These are phyloP conservation scores for Dendrolimus pini DNA, from an alignment of 2,888 invertebrate species.

Conservation along the genomic window DNA sequence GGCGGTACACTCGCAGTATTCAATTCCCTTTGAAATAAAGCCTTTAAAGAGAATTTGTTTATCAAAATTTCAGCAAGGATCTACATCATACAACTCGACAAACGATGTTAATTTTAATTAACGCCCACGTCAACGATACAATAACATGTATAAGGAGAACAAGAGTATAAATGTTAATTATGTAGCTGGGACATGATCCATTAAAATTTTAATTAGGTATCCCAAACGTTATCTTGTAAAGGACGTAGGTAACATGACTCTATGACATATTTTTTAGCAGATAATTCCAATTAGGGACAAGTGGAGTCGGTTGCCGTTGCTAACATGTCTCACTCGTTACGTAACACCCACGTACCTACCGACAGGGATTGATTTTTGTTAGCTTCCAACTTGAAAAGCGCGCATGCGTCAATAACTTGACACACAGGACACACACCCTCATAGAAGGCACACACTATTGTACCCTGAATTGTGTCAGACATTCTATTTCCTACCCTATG, in stretches of 20 bases:
- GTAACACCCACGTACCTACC: slow-evolving; percentile 67
- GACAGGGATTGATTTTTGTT: slow-evolving; percentile 70
- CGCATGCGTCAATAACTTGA: slow-evolving; percentile 58
- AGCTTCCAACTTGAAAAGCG: slow-evolving; percentile 30
- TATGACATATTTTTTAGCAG: slow-evolving; percentile 20
- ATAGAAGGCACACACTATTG: slow-evolving; percentile 32
- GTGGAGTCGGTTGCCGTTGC: slow-evolving; percentile 42
- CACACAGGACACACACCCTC: slow-evolving; percentile 40
- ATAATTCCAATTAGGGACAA: slow-evolving; percentile 48
- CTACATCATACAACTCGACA: not conserved
- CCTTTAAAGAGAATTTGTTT: not conserved
- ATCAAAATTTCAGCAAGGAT: not conserved
- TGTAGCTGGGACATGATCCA: not conserved
- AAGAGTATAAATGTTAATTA: not conserved
- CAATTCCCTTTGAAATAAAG: not conserved
- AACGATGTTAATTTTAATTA: not conserved
- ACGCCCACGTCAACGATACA: not conserved
- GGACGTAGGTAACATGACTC: not conserved
- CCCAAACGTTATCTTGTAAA: not conserved
- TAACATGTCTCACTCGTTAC: slow-evolving; percentile 56
- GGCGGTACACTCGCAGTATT: too few species aligned
- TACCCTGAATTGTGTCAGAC: slow-evolving; percentile 11
- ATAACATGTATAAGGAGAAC: not conserved
- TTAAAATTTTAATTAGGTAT: not conserved
- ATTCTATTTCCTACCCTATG: slow-evolving; percentile 21